These are phyloP conservation scores for Emydocephalus ijimae DNA, from an alignment of 2,113 vertebrate genomes.

Conservation along the genomic window DNA sequence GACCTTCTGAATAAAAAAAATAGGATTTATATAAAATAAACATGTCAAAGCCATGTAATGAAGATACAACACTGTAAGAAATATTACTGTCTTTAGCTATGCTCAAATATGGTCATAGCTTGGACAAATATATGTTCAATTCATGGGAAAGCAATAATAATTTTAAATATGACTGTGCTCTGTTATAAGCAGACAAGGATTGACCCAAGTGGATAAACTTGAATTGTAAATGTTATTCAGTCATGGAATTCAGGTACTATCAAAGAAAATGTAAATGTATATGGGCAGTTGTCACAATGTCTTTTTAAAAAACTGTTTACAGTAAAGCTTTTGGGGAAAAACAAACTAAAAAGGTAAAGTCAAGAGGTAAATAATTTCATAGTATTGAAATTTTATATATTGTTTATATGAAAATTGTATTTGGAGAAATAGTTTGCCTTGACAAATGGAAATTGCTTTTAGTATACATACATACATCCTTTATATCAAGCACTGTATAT, in stretches of 20 bases:
- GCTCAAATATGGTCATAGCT: neutral
- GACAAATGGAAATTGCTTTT: neutral
- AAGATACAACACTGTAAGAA: neutral
- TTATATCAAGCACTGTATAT: neutral
- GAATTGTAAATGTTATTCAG: neutral
- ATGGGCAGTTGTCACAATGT: neutral
- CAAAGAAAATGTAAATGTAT: neutral
- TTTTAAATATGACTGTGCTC: neutral
- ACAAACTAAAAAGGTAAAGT: neutral
- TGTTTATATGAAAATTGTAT: neutral
- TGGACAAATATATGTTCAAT: neutral
- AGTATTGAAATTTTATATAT: neutral
- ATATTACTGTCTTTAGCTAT: neutral
- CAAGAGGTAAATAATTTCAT: neutral
- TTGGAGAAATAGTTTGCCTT: neutral
- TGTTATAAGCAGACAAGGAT: neutral
- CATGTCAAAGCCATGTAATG: neutral
- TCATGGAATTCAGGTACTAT: neutral
- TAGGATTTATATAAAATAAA: neutral
- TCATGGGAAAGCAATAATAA: neutral
- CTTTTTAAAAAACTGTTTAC: neutral
- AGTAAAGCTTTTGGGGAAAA: neutral
- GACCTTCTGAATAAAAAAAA: neutral
- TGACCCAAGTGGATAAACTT: neutral
- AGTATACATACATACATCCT: neutral